phyloP scores from a whole-genome alignment of 2,797 vertebrate species.

The Lagorchestes hirsutus region DNA sequence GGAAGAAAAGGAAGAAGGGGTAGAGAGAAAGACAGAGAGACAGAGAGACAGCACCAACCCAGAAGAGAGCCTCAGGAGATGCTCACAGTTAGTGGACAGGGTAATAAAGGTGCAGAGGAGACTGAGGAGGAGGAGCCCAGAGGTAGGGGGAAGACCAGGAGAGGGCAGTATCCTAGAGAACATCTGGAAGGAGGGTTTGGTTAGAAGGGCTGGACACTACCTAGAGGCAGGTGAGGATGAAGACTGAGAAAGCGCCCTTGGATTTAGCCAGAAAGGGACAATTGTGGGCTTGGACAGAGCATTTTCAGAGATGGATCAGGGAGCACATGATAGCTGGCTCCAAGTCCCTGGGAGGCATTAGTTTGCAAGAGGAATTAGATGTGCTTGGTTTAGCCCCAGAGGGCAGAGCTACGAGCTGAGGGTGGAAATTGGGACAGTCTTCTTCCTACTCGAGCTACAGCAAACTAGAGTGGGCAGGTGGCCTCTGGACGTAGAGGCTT shows the following conservation, averaged over 20 bases:
- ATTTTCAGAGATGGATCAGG: neutral
- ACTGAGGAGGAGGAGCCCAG: neutral
- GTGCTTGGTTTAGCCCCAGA: neutral
- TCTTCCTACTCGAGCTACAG: neutral
- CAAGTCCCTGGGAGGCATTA: neutral
- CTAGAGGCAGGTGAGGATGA: neutral
- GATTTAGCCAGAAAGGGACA: neutral
- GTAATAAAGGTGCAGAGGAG: neutral
- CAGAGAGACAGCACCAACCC: neutral
- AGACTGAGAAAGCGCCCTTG: neutral
- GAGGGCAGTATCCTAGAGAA: neutral
- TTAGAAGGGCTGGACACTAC: neutral
- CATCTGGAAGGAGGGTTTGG: neutral
- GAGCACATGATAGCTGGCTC: neutral
- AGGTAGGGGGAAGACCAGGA: neutral
- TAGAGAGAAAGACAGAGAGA: too few species aligned
- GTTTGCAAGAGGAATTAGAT: neutral
- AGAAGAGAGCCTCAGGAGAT: neutral
- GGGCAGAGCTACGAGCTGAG: neutral
- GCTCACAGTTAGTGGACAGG: neutral
- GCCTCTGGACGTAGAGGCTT: too few species aligned
- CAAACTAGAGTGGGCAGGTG: accelerated
- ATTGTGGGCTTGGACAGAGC: neutral
- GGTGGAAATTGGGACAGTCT: neutral
- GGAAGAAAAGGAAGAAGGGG: accelerated